phyloP scores from a whole-genome alignment of 2,113 vertebrate species.

The Micronycteris hirsuta region DNA sequence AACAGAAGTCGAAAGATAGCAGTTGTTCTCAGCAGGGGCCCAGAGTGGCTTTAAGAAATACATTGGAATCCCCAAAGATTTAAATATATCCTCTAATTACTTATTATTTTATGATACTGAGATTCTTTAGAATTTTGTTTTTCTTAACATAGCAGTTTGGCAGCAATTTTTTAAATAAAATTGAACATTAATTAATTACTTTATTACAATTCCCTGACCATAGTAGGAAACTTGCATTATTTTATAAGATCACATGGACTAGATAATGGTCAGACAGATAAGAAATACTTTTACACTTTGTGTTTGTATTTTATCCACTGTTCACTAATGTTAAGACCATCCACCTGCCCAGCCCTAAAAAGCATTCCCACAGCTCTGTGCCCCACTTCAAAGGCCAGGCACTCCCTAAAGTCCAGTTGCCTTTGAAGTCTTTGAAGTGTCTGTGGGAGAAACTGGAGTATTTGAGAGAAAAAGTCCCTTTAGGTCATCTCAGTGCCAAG shows the following conservation, averaged over 20 bases:
- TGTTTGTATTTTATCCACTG: neutral
- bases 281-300: neutral
- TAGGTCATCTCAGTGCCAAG: conserved; percentile 12
- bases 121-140: neutral
- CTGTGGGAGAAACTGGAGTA: conserved; percentile 12
- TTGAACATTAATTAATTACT: neutral
- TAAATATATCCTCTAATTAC: neutral
- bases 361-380: neutral
- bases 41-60: neutral
- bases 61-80: neutral
- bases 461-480: conserved; percentile 20
- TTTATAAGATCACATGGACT: neutral
- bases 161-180: neutral
- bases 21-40: neutral
- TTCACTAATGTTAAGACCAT: neutral
- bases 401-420: neutral
- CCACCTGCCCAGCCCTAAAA: neutral
- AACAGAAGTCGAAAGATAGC: neutral
- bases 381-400: conserved; percentile 51
- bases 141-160: neutral
- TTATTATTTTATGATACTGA: neutral
- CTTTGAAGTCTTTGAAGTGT: conserved; percentile 62
- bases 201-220: neutral
- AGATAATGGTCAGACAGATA: neutral
- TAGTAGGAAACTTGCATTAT: neutral